Base-by-base conservation (phyloP, 2,888 invertebrate species). In the Hydroisotoma schaefferi region DNA sequence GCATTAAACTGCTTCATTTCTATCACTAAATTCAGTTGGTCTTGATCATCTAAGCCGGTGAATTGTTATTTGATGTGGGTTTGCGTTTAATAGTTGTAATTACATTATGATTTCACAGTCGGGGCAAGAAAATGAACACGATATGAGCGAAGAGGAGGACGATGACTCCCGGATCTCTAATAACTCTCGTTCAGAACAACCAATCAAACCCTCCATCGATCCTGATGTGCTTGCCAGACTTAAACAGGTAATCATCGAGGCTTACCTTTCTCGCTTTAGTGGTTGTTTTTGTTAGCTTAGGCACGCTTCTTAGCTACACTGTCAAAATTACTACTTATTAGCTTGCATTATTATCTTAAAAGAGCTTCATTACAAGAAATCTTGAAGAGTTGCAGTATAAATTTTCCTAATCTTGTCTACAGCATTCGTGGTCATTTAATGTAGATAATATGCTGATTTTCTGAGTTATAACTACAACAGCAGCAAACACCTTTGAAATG, bases 121-220 rank as follows among this genome's bases (percentile, higher is more conserved):
- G 57, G 69, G 70, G 58, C 69, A 64, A 44, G 72, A 72, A 44
- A 69, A 71, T 55, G 63, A 63, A 10, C 52, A 52, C 26, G 68
- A 68, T 55, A 63, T 70, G 61, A 68, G 60, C 43, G 63, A 69
- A 60, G 67, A 69, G 40, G 72, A 69, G 58, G 72, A 72, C 59
- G 72, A 72, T 59, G 72, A 70, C 69, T 72, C 72, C 63, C 65
- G 72, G 63, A 67, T 71, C 59, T 72, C 72, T 54, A 69, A 69
- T 65, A 67, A 67, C 56, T 72, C 72, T 49, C 59, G 70, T 60
- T 58, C 55, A 60, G 70, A 69, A 48, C 70, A 67, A 59, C 62
- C 58, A 57, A 68, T 70, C 56, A 70, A 70, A 60, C 65, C 72
- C 49, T 61, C 66, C 33, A 65, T 72, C 49, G 70, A 72, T 67